A percentile compares a stretch with the other conserved stretches of the same genome.
Evolutionary conservation across 2,797 vertebrate species (phyloP).

Genomic region (Neostethus bicornis): DNA sequence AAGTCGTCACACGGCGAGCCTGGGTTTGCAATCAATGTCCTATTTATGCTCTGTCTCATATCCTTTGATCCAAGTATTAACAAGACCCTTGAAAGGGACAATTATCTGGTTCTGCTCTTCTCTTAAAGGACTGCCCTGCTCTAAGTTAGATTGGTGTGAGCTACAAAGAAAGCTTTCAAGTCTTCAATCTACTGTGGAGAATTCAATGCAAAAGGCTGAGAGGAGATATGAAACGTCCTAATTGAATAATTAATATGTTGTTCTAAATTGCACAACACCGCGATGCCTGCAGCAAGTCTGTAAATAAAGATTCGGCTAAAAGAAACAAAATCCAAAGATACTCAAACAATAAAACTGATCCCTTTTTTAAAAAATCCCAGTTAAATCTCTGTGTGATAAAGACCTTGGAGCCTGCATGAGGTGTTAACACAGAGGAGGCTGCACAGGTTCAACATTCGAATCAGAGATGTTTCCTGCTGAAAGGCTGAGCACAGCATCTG

Average conservation of each 20-base stretch:
- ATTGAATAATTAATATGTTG: conserved; percentile 67
- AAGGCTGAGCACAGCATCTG: conserved; percentile 27
- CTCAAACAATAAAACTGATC: conserved; percentile 35
- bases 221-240: conserved; percentile 50
- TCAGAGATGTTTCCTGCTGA: conserved; percentile 54
- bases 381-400: conserved; percentile 48
- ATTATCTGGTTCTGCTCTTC: conserved; percentile 59
- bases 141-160: conserved; percentile 47
- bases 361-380: conserved; percentile 44
- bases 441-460: conserved; percentile 44
- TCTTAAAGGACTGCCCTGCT: conserved; percentile 48
- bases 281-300: conserved; percentile 49
- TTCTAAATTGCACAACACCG: conserved; percentile 60
- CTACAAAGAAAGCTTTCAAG: conserved; percentile 42
- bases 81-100: conserved; percentile 59
- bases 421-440: conserved; percentile 38
- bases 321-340: neutral
- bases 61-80: conserved; percentile 64
- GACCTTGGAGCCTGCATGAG: conserved; percentile 58
- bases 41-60: conserved; percentile 55
- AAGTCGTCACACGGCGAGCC: conserved; percentile 34
- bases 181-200: conserved; percentile 28
- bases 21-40: conserved; percentile 48
- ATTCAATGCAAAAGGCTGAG: conserved; percentile 45
- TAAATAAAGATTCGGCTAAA: conserved; percentile 46